A percentile compares a stretch with the other conserved stretches of the same genome.
Conservation (phyloP, 2,797 vertebrate species). For the Propithecus perrieri region DNA sequence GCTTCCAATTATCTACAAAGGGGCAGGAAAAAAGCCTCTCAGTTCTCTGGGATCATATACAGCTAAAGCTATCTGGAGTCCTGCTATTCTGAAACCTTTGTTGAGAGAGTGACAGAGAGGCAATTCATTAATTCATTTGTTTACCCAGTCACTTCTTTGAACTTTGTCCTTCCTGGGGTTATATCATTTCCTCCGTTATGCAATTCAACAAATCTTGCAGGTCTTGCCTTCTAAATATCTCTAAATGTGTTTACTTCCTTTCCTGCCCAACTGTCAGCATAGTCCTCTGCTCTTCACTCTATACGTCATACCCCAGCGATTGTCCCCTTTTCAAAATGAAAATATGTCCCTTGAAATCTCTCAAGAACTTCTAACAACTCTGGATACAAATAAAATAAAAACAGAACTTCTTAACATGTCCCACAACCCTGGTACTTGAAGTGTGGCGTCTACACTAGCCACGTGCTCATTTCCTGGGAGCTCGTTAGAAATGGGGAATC, state of each 20-base stretch:
- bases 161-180: not conserved
- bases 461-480: not conserved
- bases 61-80: not conserved
- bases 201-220: not conserved
- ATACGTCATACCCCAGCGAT: not conserved
- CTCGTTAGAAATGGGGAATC: not conserved
- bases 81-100: not conserved
- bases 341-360: conserved; percentile 21
- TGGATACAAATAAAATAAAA: conserved; percentile 5
- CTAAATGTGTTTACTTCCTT: not conserved
- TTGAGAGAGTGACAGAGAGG: not conserved
- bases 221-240: not conserved
- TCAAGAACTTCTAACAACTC: conserved; percentile 37
- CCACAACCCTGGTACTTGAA: not conserved
- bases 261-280: not conserved
- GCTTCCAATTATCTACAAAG: not conserved
- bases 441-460: not conserved
- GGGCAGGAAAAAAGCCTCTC: not conserved
- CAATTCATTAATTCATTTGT: not conserved
- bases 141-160: not conserved
- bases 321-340: conserved; percentile 42
- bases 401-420: not conserved
- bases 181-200: not conserved
- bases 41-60: not conserved
- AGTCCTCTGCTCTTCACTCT: not conserved